phyloP scores from a whole-genome alignment of 2,888 invertebrate genomes.

The Cremastinae sp. region DNA sequence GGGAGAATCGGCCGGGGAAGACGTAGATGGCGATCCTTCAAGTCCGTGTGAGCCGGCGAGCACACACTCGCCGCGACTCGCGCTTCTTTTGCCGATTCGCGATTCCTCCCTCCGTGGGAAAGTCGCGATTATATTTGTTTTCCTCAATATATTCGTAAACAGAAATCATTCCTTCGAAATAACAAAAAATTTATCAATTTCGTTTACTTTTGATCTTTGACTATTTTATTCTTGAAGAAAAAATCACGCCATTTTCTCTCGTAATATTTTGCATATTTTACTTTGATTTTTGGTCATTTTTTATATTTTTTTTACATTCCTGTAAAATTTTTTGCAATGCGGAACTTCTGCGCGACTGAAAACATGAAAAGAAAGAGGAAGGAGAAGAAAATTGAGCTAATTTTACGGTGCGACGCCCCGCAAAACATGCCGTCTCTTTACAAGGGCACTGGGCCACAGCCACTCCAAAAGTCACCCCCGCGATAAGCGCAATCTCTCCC shows the following conservation, averaged over 20 bases:
- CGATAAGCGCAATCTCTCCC: constrained; percentile 50
- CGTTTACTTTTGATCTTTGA: too few relatives aligned
- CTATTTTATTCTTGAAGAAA: too few relatives aligned
- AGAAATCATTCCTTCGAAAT: too few relatives aligned
- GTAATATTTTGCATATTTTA: too few relatives aligned
- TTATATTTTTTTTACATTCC: too few relatives aligned
- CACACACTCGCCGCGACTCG: constrained; percentile 34
- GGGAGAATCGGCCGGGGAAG: constrained; percentile 36
- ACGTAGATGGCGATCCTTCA: constrained; percentile 58
- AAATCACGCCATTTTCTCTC: too few relatives aligned
- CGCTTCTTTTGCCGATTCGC: constrained; percentile 59
- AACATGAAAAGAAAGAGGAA: constrained; percentile 13
- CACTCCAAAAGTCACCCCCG: constrained; percentile 60
- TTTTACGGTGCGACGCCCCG: constrained; percentile 67
- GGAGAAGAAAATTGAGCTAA: constrained; percentile 70
- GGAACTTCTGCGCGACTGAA: constrained; percentile 2
- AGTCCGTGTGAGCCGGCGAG: constrained; percentile 38
- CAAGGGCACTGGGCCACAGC: constrained; percentile 72
- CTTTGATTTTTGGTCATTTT: too few relatives aligned
- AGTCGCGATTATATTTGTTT: constrained; percentile 47
- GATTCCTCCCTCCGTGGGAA: constrained; percentile 65
- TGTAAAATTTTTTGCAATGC: neutral
- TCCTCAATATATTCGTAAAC: constrained; percentile 1
- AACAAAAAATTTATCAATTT: too few relatives aligned
- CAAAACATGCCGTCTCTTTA: constrained; percentile 44